Base-by-base conservation (phyloP, 64 coral and sea anemone species). In the Montipora cactus region DNA sequence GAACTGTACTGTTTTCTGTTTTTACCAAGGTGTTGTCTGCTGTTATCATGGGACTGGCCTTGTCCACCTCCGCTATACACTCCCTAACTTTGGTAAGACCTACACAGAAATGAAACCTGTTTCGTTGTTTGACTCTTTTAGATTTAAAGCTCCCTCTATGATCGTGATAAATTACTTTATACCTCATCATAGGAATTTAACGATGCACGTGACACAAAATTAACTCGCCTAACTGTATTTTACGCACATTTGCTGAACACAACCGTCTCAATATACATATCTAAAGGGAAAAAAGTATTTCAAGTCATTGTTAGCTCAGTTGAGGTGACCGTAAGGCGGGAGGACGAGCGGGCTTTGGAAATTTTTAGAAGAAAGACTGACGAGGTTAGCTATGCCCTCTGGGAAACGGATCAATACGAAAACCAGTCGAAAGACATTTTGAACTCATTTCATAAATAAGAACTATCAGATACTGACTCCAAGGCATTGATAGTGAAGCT, bases 341-440 rank as follows among this genome's bases (percentile, higher is more conserved):
- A 66, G 61, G 61, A 66, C 15, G 10, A 66, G 15, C 61, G 15
- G 61, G 61, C 61, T 2, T 13, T 66, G 61, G 61, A 67, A 86
- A 58, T 64, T 68, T 16, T 46, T 44, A 22, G 61, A 68, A 57
- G 25, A 67, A 25, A 25, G 25, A 25, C 16, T 45, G 44, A 57
- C 61, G 59, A 77, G 77, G 22, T 62, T 57, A 89, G 87, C 71
- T 78, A 76, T 89, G 49, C 52, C 15, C 61, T 66, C 15, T 4
- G 61, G n/a, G 77, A 79, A n/a, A 79, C 6, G 51, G 77, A 48
- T 47, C 45, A 79, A 79, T 79, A 79, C 19, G 45, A 79, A 48
- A 44, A 79, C 21, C 77, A 79, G 77, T 46, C n/a, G 51, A 79
- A 79, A 79, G 77, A 79, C 77, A 79, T 79, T 79, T 79, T 79